These are phyloP conservation scores for Seriola dumerili DNA, from an alignment of 2,113 vertebrate species.

Conservation along the genomic window DNA sequence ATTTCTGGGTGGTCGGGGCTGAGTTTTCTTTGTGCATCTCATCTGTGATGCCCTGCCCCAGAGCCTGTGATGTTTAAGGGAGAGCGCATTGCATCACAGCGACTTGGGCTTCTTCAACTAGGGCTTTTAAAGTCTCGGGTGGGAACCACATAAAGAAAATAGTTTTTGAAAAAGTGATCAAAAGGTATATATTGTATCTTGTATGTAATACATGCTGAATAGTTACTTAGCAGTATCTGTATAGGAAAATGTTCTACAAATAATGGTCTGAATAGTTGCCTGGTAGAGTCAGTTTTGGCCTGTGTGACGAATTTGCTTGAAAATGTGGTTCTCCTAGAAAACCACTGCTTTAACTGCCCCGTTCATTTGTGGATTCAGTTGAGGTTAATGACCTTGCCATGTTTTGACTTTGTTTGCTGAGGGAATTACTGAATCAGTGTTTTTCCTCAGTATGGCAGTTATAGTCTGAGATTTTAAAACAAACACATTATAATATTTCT, in stretches of 20 bases:
- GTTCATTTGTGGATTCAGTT: constrained; percentile 29
- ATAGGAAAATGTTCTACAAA: background rate
- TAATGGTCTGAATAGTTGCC: constrained; percentile 20
- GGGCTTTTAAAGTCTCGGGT: constrained; percentile 6
- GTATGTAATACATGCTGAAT: background rate
- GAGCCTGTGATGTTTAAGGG: constrained; percentile 31
- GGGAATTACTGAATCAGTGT: constrained; percentile 21
- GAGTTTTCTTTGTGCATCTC: constrained; percentile 48
- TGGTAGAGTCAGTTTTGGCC: constrained; percentile 9
- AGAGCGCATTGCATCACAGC: constrained; percentile 22
- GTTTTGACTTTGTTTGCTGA: constrained; percentile 35
- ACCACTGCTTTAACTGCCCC: constrained; percentile 27
- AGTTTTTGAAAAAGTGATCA: constrained; percentile 1
- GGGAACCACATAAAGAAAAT: constrained; percentile 21
- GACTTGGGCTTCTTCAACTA: background rate
- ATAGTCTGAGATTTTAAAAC: constrained; percentile 29
- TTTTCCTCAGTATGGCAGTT: constrained; percentile 20
- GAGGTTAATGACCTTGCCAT: constrained; percentile 31
- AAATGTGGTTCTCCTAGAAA: constrained; percentile 46
- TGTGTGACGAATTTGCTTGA: constrained; percentile 29
- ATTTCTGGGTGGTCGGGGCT: constrained; percentile 63
- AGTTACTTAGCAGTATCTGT: background rate
- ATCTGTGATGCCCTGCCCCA: constrained; percentile 28
- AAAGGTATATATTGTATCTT: background rate
- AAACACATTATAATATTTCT: constrained; percentile 9